Base-by-base conservation (phyloP, 2,888 invertebrate genomes). In the Nemurella pictetii region DNA sequence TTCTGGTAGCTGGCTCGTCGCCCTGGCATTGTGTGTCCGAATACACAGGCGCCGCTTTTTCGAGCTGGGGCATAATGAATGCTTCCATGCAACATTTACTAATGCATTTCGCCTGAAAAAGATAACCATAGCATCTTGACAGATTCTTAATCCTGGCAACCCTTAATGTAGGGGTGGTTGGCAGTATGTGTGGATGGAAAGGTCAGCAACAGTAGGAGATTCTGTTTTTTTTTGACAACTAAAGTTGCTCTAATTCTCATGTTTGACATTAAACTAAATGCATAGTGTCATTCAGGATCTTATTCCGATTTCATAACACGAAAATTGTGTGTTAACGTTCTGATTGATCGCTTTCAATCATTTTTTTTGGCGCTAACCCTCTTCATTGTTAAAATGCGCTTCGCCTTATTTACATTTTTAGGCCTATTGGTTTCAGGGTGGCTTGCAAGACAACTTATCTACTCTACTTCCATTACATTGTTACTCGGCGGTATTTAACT, bases 31-130 rank as follows among this genome's bases (percentile, higher is more conserved):
- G 86, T 83, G 86, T 85, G 83, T 86, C 86, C 82, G 87, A 84
- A 86, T 86, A 87, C 73, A 84, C 86, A 81, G 86, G 84, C 82
- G 86, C 84, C 83, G 86, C 80, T 85, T 88, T 88, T 85, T 88
- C 88, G 86, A 88, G 87, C 86, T 88, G 88, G 86, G 88, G 88
- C 88, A 88, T 88, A 85, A 87, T 88, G 88, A 88, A 88, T 80
- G 88, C 87, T 87, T 88, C 88, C 88, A 88, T 88, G 85, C 87
- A 87, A 87, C 86, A 86, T 86, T 85, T 84, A 86, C 86, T 87
- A 85, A 86, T 86, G 86, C 86, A 86, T 85, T 80, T 74, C 80
- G 84, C 29, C 86, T 86, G 80, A 55, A 83, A 84, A 20, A n/a
- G n/a, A n/a, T n/a, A n/a, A n/a, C 5, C 26, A 4, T 30, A n/a